phyloP scores from a whole-genome alignment of 2,888 invertebrate genomes.

The Chaetoderma sp. region DNA sequence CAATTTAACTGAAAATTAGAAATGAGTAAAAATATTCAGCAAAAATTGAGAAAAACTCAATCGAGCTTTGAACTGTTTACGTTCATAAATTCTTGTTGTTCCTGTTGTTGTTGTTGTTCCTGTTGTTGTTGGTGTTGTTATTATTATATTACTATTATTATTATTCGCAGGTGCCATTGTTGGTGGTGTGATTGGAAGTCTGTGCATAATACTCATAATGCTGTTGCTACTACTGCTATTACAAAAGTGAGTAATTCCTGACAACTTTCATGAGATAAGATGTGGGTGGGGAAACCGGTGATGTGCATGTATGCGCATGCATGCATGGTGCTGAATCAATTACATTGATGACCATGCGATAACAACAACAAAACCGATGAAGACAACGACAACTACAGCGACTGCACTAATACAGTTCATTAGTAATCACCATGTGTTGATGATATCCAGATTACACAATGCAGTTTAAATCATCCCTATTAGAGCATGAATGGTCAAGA shows the following conservation, averaged over 20 bases:
- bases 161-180: constrained; percentile 58
- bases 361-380: no score
- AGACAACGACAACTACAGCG: no score
- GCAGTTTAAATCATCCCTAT: background rate
- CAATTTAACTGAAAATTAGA: no score
- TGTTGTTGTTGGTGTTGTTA: background rate
- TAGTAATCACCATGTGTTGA: no score
- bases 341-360: no score
- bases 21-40: no score
- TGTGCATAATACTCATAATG: constrained; percentile 54
- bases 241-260: constrained; percentile 46
- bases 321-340: no score
- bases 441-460: background rate
- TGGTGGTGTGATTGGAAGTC: constrained; percentile 61
- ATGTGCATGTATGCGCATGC: background rate
- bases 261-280: background rate
- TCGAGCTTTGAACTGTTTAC: no score
- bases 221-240: constrained; percentile 53
- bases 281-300: background rate
- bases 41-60: no score
- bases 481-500: background rate
- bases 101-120: background rate
- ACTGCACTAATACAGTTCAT: no score
- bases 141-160: background rate
- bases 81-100: no score